These are phyloP conservation scores for Drosophila subquinaria DNA, from an alignment of 2,888 invertebrate genomes.

Conservation along the genomic window DNA sequence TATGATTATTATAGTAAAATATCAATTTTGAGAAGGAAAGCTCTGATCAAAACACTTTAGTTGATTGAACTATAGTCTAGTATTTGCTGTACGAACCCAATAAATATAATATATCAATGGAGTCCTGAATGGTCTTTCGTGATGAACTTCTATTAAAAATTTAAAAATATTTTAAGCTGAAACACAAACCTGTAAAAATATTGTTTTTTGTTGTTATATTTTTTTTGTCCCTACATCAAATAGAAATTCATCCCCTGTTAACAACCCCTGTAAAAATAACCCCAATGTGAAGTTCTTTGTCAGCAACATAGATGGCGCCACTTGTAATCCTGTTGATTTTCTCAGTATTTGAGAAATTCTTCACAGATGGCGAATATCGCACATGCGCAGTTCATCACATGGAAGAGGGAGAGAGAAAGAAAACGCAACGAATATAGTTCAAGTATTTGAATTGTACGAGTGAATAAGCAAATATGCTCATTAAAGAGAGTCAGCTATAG, in stretches of 20 bases:
- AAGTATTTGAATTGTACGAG: neutral
- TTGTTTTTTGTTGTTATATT: neutral
- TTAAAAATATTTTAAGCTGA: neutral
- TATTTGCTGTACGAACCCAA: no score
- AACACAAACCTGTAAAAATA: neutral
- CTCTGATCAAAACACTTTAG: no score
- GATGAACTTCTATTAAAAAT: neutral
- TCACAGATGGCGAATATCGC: constrained; percentile 3
- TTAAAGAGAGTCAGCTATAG: neutral
- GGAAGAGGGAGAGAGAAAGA: neutral
- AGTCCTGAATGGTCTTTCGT: no score
- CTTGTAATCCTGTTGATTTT: neutral
- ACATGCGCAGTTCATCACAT: constrained; percentile 1
- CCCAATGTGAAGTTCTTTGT: neutral
- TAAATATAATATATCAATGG: no score
- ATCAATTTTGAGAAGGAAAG: no score
- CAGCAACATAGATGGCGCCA: constrained; percentile 23
- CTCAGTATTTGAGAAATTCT: constrained; percentile 1
- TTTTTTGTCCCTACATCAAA: neutral
- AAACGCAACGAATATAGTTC: neutral
- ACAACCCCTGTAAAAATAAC: neutral
- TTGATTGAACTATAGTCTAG: no score
- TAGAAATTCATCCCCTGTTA: neutral
- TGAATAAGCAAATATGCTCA: neutral
- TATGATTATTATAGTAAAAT: no score